Evolutionary conservation across 2,113 vertebrate species (phyloP), one percentile per base, ranked within the genome.

Genomic region (Oceanodroma tethys): DNA sequence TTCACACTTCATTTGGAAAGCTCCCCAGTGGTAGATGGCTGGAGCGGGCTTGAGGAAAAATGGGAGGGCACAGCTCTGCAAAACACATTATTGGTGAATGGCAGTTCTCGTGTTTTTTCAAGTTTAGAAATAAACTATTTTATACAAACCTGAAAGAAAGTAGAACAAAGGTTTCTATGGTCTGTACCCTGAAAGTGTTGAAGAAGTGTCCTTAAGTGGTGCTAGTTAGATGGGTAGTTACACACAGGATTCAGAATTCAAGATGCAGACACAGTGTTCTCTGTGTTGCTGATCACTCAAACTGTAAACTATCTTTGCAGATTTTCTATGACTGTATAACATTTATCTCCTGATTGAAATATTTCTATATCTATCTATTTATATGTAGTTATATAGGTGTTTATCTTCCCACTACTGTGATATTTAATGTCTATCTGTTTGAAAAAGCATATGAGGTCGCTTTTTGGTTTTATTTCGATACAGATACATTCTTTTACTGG

Each of bases 1-100:
- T 97, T 97, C 93, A 94, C 84, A 82, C 89, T 89, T 94, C 87
- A 91, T 95, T 96, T 96, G 74, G 66, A 90, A 95, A 60, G 62
- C 43, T 97, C 65, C 91, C 74, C 74, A 73, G 67, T 79, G 81
- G 81, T 66, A 59, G 38, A 18, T 42, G 26, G n/a, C 68, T 93
- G 71, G 50, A 97, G 84, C 53, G 5, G 84, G 55, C 90, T 93
- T 55, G 59, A 86, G 59, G 32, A 67, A 97, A 94, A 86, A 80
- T 66, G 58, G 71, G 90, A 91, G 84, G 92, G 67, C 55, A 66
- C 4, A 53, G n/a, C 43, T 82, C 70, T 83, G 66, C n/a, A 86
- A 70, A 91, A 88, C 34, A 15, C 47, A 40, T 72, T 58, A 58
- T 9, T 13, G 16, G 20, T 79, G 55, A 95, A 73, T 0, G 3